These are phyloP conservation scores for Cantharis rustica DNA, from an alignment of 2,888 invertebrate species.

Conservation along the genomic window DNA sequence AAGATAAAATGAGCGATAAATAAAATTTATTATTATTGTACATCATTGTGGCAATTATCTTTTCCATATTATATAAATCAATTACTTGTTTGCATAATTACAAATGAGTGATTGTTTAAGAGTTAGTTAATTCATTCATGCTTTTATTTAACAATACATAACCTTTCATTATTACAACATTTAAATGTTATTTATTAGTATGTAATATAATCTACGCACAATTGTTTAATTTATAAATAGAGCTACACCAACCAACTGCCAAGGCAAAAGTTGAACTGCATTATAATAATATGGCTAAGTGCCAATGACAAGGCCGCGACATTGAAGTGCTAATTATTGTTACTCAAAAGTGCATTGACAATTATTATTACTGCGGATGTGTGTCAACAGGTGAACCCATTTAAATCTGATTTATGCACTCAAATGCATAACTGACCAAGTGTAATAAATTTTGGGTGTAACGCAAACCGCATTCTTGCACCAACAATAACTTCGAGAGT, in stretches of 20 bases:
- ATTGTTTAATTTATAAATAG: slow-evolving; percentile 17
- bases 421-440: not conserved
- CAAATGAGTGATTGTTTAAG: not conserved
- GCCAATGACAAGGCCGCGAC: slow-evolving; percentile 40
- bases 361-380: not conserved
- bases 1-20: not conserved
- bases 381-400: not conserved
- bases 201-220: slow-evolving; percentile 13
- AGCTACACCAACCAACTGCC: slow-evolving; percentile 11
- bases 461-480: not conserved
- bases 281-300: slow-evolving; percentile 26
- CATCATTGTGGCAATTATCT: not conserved
- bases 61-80: not conserved
- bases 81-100: not conserved
- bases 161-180: not conserved
- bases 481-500: not conserved
- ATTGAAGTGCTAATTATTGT: slow-evolving; percentile 31
- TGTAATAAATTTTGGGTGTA: not conserved
- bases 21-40: not conserved
- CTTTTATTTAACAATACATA: not conserved
- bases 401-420: not conserved
- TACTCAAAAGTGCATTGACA: slow-evolving; percentile 14
- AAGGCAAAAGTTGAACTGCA: slow-evolving; percentile 9
- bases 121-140: not conserved
- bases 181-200: not conserved